Evolutionary conservation across 2,797 vertebrate species (phyloP).

Genomic region (Lemur catta): DNA sequence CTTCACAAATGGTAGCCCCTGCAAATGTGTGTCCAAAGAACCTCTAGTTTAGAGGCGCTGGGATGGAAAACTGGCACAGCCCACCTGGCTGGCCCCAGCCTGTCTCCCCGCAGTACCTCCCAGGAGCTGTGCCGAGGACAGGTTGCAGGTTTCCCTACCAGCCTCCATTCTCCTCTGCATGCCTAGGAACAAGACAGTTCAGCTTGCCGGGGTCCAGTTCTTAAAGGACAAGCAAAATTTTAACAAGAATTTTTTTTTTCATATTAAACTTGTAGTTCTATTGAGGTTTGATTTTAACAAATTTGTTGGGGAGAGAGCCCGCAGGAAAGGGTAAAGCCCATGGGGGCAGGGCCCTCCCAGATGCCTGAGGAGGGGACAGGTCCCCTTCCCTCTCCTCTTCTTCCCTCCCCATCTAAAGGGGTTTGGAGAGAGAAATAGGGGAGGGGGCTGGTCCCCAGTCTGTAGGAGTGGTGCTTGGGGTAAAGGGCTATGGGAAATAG

Average conservation of each 20-base stretch:
- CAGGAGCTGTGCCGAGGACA: not conserved
- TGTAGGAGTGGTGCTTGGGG: slow-evolving; percentile 50
- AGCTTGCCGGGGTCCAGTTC: not conserved
- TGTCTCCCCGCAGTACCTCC: fast-evolving
- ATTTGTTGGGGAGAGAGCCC: slow-evolving; percentile 76
- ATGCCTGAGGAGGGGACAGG: slow-evolving; percentile 70
- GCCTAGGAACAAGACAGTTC: not conserved
- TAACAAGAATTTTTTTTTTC: not conserved
- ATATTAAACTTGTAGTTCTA: slow-evolving; percentile 84
- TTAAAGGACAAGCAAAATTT: not conserved
- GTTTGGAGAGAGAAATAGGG: slow-evolving; percentile 60
- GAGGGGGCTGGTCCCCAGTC: slow-evolving; percentile 67
- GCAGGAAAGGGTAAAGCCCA: slow-evolving; percentile 70
- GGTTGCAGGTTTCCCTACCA: not conserved
- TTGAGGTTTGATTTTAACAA: slow-evolving; percentile 84
- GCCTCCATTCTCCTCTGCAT: not conserved
- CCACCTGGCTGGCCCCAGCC: not conserved
- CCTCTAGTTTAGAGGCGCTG: not conserved
- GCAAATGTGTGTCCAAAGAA: not conserved
- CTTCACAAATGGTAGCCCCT: not conserved
- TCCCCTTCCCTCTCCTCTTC: slow-evolving; percentile 56
- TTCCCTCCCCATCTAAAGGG: slow-evolving; percentile 65
- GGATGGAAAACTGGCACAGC: not conserved
- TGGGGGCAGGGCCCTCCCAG: slow-evolving; percentile 61
- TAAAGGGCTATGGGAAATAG: slow-evolving; percentile 30